Percentiles rank a stretch among this genome's conserved stretches.
phyloP scores from a whole-genome alignment of 2,797 vertebrate species.

The Nyctalus aviator region DNA sequence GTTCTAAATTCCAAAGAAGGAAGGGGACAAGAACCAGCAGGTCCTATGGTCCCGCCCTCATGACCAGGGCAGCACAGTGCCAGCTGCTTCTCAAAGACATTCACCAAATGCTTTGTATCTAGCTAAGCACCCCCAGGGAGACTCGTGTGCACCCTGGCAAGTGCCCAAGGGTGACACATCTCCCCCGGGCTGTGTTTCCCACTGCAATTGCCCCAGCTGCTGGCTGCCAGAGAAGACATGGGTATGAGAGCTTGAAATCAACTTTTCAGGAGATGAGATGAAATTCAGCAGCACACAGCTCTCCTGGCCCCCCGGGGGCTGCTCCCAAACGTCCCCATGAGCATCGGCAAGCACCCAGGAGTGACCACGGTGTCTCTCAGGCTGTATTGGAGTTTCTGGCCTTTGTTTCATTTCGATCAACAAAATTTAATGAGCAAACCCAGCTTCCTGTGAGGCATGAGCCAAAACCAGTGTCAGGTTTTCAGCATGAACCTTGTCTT shows the following conservation, averaged over 20 bases:
- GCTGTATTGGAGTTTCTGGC: background rate
- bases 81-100: background rate
- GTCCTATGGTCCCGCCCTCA: background rate
- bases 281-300: background rate
- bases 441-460: conserved; percentile 65
- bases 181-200: background rate
- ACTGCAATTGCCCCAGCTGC: background rate
- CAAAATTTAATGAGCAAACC: conserved; percentile 57
- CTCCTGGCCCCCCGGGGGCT: background rate
- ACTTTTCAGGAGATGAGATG: background rate
- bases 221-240: background rate
- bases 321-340: background rate
- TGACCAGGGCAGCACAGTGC: too few relatives aligned
- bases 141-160: background rate
- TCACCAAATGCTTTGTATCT: background rate
- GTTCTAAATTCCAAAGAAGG: background rate
- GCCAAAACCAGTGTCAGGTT: conserved; percentile 57
- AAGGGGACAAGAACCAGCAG: background rate
- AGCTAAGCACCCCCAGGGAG: background rate
- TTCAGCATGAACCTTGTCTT: conserved; percentile 51
- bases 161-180: background rate
- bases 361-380: conserved; percentile 12
- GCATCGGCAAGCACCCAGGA: background rate
- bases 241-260: background rate
- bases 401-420: conserved; percentile 48